Percentiles rank a stretch among this genome's conserved stretches.
Conservation (phyloP, 2,888 invertebrate genomes). For the Diachrysia chrysitis region DNA sequence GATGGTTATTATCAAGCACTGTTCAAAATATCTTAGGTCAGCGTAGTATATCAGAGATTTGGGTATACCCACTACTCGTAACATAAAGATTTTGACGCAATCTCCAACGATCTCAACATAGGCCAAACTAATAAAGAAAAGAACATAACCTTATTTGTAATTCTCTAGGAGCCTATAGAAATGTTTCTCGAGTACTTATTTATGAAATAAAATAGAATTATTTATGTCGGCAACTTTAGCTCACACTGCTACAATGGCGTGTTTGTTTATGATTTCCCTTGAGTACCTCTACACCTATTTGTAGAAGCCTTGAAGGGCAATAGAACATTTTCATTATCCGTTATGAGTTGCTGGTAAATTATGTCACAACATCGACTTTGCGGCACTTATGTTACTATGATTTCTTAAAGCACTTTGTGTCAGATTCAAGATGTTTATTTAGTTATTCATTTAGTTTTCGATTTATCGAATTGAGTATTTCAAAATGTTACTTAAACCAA, state of each 20-base stretch:
- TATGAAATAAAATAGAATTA: slow-evolving; percentile 60
- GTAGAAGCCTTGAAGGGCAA: slow-evolving; percentile 61
- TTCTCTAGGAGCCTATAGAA: slow-evolving; percentile 56
- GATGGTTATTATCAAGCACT: slow-evolving; percentile 2
- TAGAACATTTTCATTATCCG: slow-evolving; percentile 62
- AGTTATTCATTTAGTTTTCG: too few relatives aligned
- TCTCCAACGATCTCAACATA: slow-evolving; percentile 5
- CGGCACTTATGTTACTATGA: slow-evolving; percentile 15
- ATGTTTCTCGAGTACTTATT: slow-evolving; percentile 50
- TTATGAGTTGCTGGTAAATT: slow-evolving; percentile 56
- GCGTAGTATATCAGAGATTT: background rate
- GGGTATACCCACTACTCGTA: background rate
- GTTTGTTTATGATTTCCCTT: slow-evolving; percentile 63
- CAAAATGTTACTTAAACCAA: too few relatives aligned
- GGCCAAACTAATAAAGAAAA: slow-evolving; percentile 40
- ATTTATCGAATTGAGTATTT: too few relatives aligned
- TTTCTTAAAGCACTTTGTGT: slow-evolving; percentile 4
- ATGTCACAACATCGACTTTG: slow-evolving; percentile 47
- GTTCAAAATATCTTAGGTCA: background rate
- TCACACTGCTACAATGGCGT: slow-evolving; percentile 60
- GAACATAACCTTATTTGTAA: slow-evolving; percentile 49
- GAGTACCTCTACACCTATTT: slow-evolving; percentile 60
- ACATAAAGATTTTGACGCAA: slow-evolving; percentile 10
- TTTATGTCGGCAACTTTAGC: slow-evolving; percentile 60
- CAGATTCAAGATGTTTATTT: slow-evolving; percentile 6